A percentile compares a stretch with the other conserved stretches of the same genome.
Conservation (phyloP, 2,113 vertebrate species). For the Mohoua ochrocephala region DNA sequence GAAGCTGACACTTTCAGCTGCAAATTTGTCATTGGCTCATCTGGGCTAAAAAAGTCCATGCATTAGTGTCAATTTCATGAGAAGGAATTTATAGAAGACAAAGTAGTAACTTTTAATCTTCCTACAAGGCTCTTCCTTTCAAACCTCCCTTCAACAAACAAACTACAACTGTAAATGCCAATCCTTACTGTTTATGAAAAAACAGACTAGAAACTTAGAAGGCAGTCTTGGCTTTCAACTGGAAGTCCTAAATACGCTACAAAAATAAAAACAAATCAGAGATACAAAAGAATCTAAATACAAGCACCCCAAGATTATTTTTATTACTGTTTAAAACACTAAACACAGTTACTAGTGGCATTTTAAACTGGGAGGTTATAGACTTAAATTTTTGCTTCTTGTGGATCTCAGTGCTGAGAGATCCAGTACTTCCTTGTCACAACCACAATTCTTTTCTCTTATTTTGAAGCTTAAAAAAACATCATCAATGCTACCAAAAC, state of each 20-base stretch:
- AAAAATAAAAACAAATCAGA: not conserved
- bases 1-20: constrained; percentile 90
- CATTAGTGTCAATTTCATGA: not conserved
- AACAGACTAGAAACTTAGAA: not conserved
- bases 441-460: not conserved
- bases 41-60: constrained; percentile 72
- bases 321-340: not conserved
- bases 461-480: not conserved
- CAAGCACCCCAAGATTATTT: not conserved
- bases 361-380: not conserved
- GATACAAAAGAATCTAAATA: not conserved
- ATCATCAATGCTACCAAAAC: not conserved
- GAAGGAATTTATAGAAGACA: not conserved
- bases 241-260: not conserved
- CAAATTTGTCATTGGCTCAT: constrained; percentile 86
- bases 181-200: not conserved
- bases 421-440: not conserved
- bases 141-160: not conserved
- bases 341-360: not conserved
- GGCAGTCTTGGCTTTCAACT: not conserved
- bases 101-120: not conserved
- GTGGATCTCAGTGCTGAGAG: not conserved
- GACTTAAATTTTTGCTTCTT: not conserved
- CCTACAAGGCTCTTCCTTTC: not conserved
- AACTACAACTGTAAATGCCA: not conserved